phyloP scores from a whole-genome alignment of 2,797 vertebrate genomes.

The Sebastes diaconus region DNA sequence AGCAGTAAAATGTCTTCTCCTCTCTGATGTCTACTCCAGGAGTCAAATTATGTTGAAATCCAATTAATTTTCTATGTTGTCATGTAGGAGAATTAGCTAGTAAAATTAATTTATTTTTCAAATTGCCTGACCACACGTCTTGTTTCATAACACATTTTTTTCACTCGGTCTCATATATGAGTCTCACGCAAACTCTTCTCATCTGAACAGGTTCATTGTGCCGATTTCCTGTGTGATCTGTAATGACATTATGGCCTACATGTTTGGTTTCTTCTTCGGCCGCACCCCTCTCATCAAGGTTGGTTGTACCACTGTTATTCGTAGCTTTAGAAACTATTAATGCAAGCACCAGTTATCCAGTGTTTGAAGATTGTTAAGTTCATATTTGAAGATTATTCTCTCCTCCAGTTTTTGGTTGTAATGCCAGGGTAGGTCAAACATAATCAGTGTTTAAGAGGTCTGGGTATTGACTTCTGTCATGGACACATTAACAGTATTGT shows the following conservation, averaged over 20 bases:
- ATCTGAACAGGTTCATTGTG: conserved; percentile 92
- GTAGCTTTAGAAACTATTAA: not conserved
- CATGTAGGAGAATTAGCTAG: not conserved
- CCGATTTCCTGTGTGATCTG: conserved; percentile 99
- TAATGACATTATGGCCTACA: conserved; percentile 99
- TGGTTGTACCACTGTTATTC: not conserved
- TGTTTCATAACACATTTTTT: not conserved
- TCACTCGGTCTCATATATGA: not conserved
- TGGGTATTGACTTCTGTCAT: not conserved
- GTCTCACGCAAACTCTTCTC: not conserved
- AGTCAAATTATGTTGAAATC: not conserved
- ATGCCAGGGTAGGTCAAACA: not conserved
- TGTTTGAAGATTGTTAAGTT: not conserved
- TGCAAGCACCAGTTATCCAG: not conserved
- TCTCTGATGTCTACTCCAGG: not conserved
- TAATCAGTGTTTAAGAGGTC: not conserved
- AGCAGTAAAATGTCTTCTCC: not conserved
- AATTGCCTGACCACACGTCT: not conserved
- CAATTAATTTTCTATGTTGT: not conserved
- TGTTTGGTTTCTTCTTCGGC: conserved; percentile 99
- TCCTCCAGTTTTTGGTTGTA: not conserved
- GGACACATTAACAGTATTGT: no score
- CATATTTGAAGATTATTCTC: not conserved
- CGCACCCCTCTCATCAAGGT: conserved; percentile 99
- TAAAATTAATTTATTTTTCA: not conserved